These are phyloP conservation scores for Struthio camelus DNA, from an alignment of 2,113 vertebrate genomes.

Conservation along the genomic window DNA sequence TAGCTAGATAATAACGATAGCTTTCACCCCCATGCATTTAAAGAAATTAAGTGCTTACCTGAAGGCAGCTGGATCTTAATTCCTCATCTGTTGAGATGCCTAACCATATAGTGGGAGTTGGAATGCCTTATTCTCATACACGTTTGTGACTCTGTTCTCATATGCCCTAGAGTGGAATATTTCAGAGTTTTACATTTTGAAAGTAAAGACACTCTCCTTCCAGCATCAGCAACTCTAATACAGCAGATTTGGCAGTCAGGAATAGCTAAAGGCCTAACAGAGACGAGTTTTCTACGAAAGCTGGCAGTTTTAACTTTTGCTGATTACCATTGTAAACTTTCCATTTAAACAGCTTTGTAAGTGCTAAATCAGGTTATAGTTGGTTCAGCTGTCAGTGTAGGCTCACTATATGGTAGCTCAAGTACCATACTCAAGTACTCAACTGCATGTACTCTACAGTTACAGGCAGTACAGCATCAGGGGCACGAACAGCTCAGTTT, in stretches of 20 bases:
- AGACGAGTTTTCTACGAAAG: not conserved
- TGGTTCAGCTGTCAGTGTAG: not conserved
- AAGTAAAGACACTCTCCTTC: not conserved
- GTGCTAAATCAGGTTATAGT: not conserved
- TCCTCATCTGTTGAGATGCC: not conserved
- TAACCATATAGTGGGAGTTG: not conserved
- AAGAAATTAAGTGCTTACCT: not conserved
- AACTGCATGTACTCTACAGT: not conserved
- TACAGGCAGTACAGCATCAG: not conserved
- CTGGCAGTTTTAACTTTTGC: not conserved
- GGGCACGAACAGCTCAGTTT: not conserved
- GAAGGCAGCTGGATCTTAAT: not conserved
- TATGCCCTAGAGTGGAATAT: not conserved
- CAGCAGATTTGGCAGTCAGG: not conserved
- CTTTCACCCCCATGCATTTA: not conserved
- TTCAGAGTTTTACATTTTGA: not conserved
- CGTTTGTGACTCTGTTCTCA: not conserved
- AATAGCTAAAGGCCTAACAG: not conserved
- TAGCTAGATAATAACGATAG: not conserved
- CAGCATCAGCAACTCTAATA: not conserved
- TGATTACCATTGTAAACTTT: not conserved
- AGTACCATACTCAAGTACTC: no score
- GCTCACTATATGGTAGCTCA: not conserved
- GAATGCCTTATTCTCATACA: not conserved
- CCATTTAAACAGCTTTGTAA: not conserved